Conservation (phyloP, 2,888 invertebrate genomes). For the Tridacna crocea region DNA sequence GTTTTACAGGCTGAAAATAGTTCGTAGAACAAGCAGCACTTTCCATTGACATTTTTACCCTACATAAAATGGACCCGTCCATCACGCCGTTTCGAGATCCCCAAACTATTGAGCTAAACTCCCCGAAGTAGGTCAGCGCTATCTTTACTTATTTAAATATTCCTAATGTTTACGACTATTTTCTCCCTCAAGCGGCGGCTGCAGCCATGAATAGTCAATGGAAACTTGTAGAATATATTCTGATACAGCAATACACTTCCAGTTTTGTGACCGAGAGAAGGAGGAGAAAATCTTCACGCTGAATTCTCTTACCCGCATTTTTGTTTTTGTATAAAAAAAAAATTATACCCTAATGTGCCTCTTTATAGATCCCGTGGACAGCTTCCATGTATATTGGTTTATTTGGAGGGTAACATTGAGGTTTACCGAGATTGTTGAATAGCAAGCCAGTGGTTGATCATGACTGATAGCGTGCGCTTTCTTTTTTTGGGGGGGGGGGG, state of each 20-base stretch:
- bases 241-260: not conserved
- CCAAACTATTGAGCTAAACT: slow-evolving; percentile 80
- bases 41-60: slow-evolving; percentile 18
- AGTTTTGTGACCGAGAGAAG: not conserved
- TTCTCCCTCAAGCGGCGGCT: not conserved
- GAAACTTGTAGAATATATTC: slow-evolving; percentile 2
- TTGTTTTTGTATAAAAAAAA: slow-evolving; percentile 23
- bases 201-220: not conserved
- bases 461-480: no score
- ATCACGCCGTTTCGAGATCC: slow-evolving; percentile 77
- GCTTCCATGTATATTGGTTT: slow-evolving; percentile 58
- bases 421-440: slow-evolving; percentile 9
- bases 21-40: not conserved
- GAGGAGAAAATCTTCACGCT: not conserved
- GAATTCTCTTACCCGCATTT: not conserved
- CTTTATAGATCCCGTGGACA: slow-evolving; percentile 57
- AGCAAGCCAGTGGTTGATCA: no score
- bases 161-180: slow-evolving; percentile 52
- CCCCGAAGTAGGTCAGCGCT: slow-evolving; percentile 79
- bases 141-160: slow-evolving; percentile 73
- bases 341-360: slow-evolving; percentile 38
- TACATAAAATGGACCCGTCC: slow-evolving; percentile 52
- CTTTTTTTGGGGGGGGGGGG: no score
- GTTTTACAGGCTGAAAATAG: not conserved
- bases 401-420: slow-evolving; percentile 41